A percentile compares a stretch with the other conserved stretches of the same genome.
phyloP scores from a whole-genome alignment of 2,797 vertebrate genomes.

The Echiichthys vipera region DNA sequence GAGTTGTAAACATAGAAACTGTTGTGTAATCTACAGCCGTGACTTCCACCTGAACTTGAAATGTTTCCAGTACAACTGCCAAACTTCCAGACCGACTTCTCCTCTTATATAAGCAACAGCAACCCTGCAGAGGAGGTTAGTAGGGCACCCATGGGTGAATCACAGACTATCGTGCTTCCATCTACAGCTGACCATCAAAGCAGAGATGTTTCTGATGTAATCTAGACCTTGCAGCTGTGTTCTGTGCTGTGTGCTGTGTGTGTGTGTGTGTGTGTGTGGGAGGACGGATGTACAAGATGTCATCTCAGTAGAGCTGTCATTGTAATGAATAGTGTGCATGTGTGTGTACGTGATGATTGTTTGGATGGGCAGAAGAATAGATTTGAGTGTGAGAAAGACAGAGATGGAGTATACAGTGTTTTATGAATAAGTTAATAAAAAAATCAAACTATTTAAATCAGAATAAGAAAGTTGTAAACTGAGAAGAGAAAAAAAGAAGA shows the following conservation, averaged over 20 bases:
- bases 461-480: too few species aligned
- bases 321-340: slow-evolving; percentile 7
- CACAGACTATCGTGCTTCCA: neutral
- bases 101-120: slow-evolving; percentile 46
- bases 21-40: slow-evolving; percentile 44
- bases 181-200: slow-evolving; percentile 50
- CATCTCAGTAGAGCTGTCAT: slow-evolving; percentile 36
- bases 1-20: slow-evolving; percentile 26
- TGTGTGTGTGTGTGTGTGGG: slow-evolving; percentile 26
- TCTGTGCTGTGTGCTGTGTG: neutral
- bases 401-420: slow-evolving; percentile 3
- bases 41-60: slow-evolving; percentile 48
- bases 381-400: slow-evolving; percentile 31
- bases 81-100: slow-evolving; percentile 30
- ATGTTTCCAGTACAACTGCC: slow-evolving; percentile 47
- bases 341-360: too few species aligned
- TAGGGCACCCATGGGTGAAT: slow-evolving; percentile 47
- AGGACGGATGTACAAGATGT: slow-evolving; percentile 26
- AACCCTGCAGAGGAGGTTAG: slow-evolving; percentile 49
- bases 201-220: slow-evolving; percentile 28
- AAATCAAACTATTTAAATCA: too few species aligned
- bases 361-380: slow-evolving; percentile 29
- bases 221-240: too few species aligned
- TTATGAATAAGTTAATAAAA: slow-evolving; percentile 12
- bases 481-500: too few species aligned